Base-by-base conservation (phyloP, 2,797 vertebrate species). In the Trachops cirrhosus region DNA sequence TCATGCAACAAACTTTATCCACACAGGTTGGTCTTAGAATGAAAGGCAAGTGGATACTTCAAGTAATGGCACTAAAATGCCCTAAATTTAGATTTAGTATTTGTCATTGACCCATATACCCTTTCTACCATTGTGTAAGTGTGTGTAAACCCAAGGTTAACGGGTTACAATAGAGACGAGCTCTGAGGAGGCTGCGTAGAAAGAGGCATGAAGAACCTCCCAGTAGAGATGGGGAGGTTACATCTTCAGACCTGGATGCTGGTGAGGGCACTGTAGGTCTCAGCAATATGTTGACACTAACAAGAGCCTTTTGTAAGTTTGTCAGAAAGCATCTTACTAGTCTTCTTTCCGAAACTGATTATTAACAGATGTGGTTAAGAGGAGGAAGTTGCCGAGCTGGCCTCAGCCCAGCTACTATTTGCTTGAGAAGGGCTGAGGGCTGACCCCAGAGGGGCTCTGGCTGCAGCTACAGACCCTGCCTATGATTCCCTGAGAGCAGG, bases 211-310 rank as follows among this genome's bases (percentile, higher is more conserved):
- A 0, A 2, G 44, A 32, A 85, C 24, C 0, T 26, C 19, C 48
- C 0, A 37, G 41, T 71, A 94, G 52, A 87, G 5, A 19, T 57
- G 29, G 9, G 0, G 2, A 84, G 84, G 37, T 0, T 67, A 15
- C 0, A n/a, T 32, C 59, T 21, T 44, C 78, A 4, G 2, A 11
- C 3, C 82, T 78, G 5, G 9, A 21, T 5, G 48, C 41, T 44
- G 15, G 75, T 8, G 41, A 80, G 48, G 26, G 37, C 24, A 50
- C 18, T 15, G 10, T n/a, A n/a, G 32, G 57, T 24, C 34, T 10
- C 22, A 3, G 14, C 9, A 37, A 1, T 0, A 2, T 0, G 0
- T 2, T 70, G 75, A 68, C 50, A 12, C 26, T 15, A 1, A 10
- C 0, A 9, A 26, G 74, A 26, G 3, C 37, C 93, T 50, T 54